phyloP scores from a whole-genome alignment of 2,113 vertebrate genomes.

The Anser cygnoides region DNA sequence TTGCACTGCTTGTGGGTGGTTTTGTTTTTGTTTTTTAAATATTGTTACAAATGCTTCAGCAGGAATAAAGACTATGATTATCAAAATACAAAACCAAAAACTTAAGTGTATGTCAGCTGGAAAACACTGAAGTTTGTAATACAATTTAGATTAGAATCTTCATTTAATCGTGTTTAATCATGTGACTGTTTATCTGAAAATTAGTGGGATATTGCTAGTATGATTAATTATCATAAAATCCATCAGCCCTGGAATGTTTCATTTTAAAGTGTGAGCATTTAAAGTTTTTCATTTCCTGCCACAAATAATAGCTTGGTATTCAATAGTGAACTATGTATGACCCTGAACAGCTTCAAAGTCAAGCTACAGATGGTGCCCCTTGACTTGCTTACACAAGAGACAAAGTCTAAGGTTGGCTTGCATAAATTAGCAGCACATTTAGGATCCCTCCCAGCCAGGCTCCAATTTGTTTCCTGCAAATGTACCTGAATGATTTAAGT shows the following conservation, averaged over 20 bases:
- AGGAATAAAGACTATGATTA: neutral
- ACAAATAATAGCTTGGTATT: neutral
- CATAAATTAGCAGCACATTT: neutral
- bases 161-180: neutral
- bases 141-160: neutral
- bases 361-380: constrained; percentile 39
- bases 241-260: neutral
- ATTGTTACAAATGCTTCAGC: no score
- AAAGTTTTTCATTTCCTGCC: neutral
- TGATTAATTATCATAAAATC: neutral
- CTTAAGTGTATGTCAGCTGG: neutral
- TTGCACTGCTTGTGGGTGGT: neutral
- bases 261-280: neutral
- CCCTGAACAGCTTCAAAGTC: neutral
- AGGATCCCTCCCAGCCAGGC: neutral
- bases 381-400: constrained; percentile 2
- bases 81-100: neutral
- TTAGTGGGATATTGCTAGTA: neutral
- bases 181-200: neutral
- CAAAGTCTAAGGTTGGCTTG: neutral
- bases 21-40: no score
- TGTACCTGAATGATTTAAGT: neutral
- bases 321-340: neutral
- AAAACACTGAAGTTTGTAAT: neutral
- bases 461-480: neutral